Conservation (phyloP, 2,113 vertebrate genomes). For the Ceuthmochares aereus region DNA sequence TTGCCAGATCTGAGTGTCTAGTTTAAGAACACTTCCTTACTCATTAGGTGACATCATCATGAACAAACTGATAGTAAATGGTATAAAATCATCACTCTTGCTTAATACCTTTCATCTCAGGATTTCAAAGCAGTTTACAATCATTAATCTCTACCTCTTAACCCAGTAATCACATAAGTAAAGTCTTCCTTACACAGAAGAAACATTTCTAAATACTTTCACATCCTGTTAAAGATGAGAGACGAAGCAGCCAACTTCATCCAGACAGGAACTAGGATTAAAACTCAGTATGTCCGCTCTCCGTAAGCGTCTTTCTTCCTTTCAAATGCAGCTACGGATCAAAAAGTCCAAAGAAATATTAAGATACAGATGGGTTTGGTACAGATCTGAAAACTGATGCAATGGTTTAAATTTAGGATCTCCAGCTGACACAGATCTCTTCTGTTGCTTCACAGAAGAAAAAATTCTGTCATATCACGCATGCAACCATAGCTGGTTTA, state of each 20-base stretch:
- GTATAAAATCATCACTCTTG: conserved; percentile 12
- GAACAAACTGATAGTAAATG: not conserved
- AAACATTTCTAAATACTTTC: conserved; percentile 1
- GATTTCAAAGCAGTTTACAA: conserved; percentile 39
- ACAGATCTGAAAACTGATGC: conserved; percentile 4
- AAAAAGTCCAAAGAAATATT: conserved; percentile 10
- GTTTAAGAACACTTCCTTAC: not conserved
- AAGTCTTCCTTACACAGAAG: not conserved
- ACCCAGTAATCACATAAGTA: conserved; percentile 46
- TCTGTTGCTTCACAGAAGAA: not conserved
- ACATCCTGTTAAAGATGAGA: not conserved
- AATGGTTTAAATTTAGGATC: conserved; percentile 9
- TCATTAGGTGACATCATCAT: not conserved
- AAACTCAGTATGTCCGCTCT: not conserved
- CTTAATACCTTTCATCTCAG: conserved; percentile 33
- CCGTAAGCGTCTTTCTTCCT: not conserved
- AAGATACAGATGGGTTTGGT: not conserved
- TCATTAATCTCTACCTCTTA: conserved; percentile 29
- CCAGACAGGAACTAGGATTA: not conserved
- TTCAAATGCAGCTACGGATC: not conserved
- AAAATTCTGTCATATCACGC: not conserved
- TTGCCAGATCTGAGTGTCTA: not conserved
- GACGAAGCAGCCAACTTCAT: not conserved
- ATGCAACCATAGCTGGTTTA: not conserved
- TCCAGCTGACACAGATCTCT: not conserved